Base-by-base conservation (phyloP, 2,888 invertebrate species). In the Gnatocerus cornutus region DNA sequence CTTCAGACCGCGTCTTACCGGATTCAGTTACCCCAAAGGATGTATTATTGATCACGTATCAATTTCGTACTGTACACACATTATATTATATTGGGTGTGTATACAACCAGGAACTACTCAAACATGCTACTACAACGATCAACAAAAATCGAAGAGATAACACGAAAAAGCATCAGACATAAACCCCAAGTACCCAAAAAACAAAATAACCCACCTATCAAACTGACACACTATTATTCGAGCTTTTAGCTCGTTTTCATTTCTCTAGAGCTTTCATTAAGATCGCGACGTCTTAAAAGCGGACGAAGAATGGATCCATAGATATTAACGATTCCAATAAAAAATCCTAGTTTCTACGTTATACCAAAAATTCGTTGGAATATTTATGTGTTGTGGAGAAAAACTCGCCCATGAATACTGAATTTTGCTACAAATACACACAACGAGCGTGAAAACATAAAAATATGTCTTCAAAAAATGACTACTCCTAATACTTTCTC, bases 1-100 rank as follows among this genome's bases (percentile, higher is more conserved):
- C 41, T 37, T 12, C 37, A 43, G 39, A 13, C 33, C 33, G 21
- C 21, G 45, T 56, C 55, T 65, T 45, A 39, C 53, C 27, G 37
- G 48, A 63, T 63, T 27, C 62, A 16, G 65, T 55, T 66, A 61
- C 66, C 66, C 62, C 33, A 43, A 65, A 66, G 66, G 48, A 66
- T 48, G 39, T 66, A 55, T 65, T 69, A 69, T 69, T 65, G 69
- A 69, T 69, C 69, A 69, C 69, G 65, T 69, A 66, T 66, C 69
- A 66, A 66, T 70, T 66, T 62, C 62, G 41, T 45, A 46, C 59
- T 69, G 59, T 70, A 62, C 66, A 66, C 59, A 65, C 64, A 59
- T 67, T 59, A 48, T 59, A 59, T 41, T 67, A 59, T 67, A 67
- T 67, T 59, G 58, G 59, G 27, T 65, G 12, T 46, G 65, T 56